Base-by-base conservation (phyloP, 1,140 invertebrate genomes). In the Cydia splendana region DNA sequence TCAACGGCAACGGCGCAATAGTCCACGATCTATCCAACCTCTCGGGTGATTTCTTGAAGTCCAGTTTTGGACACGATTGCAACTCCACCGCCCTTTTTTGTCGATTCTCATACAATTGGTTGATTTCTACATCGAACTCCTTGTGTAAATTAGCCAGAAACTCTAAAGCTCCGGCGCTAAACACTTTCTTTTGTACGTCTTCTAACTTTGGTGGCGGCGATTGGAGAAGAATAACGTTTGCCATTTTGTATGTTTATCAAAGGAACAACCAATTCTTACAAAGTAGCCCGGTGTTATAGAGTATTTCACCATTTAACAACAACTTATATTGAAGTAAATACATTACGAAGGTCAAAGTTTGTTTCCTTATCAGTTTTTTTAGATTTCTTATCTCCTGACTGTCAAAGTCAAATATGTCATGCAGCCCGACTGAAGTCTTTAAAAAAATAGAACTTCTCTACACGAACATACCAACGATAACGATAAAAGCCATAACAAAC, bases 1-100 rank as follows among this genome's bases (percentile, higher is more conserved):
- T 86, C 20, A 86, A 78, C 28, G 94, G 94, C n/a, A 95, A 86
- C 67, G 94, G 90, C 18, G 85, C 87, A 45, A 95, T 91, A 85
- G 91, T 94, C 95, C 95, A 95, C 57, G 91, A 81, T 75, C 89
- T 89, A 76, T 93, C 85, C 67, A 74, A 79, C 77, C 88, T 88
- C 80, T 93, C 87, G 0, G 82, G 67, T 38, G 90, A 92, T 38
- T 75, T 76, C 76, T 88, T 87, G 76, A 90, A 93, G 81, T 87
- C 83, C 71, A 93, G 85, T 74, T 42, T 82, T 24, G 73, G 51
- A 30, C 65, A 76, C 15, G 80, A 77, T 79, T 88, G 82, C 28
- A 89, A 85, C 65, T 84, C 81, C 20, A 89, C 79, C 71, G 87
- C 88, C 65, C 85, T 86, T 77, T 84, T 84, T 13, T 88, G 73